Evolutionary conservation across 2,113 vertebrate genomes (phyloP), one percentile per base, ranked within the genome.

Genomic region (Myiopsitta monachus): DNA sequence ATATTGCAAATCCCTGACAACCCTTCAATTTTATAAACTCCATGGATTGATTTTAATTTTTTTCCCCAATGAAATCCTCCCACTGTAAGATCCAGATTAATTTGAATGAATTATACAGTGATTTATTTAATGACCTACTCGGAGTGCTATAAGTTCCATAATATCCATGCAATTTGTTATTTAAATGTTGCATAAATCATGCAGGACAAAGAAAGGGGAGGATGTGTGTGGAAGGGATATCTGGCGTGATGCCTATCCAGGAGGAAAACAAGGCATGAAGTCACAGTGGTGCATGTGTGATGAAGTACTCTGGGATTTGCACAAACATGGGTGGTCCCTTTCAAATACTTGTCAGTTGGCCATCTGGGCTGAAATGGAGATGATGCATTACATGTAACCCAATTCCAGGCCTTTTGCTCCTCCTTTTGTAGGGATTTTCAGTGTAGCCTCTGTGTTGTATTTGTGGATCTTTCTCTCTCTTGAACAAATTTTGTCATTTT

Each of bases 71-170:
- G 85, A 96, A 96, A 95, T 87, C 82, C 79, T 95, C 90, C 91
- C 52, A 79, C 54, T 59, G 43, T 81, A 88, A 80, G 87, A 96
- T 92, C 92, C 93, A 83, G 55, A 77, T 94, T 97, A 77, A 84
- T 96, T 96, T 93, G 70, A 96, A 96, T 97, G 94, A 97, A 92
- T 98, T 96, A 97, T 91, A 88, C 81, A 78, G 87, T 91, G 95
- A 96, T 96, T 97, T 97, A 96, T 97, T 90, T 95, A 96, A 96
- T 90, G 92, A 94, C 94, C 95, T 92, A 79, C 87, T 95, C 92
- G 43, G 94, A 96, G 77, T 22, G 44, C 90, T 91, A 36, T 94
- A 91, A 97, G 96, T 97, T 92, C 96, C 73, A 79, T 66, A 70
- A 69, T 14, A n/a, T 93, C 83, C 36, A 3, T 77, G 69, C 66